These are phyloP conservation scores for Nycticebus coucang DNA, from an alignment of 2,113 vertebrate species.

Conservation along the genomic window DNA sequence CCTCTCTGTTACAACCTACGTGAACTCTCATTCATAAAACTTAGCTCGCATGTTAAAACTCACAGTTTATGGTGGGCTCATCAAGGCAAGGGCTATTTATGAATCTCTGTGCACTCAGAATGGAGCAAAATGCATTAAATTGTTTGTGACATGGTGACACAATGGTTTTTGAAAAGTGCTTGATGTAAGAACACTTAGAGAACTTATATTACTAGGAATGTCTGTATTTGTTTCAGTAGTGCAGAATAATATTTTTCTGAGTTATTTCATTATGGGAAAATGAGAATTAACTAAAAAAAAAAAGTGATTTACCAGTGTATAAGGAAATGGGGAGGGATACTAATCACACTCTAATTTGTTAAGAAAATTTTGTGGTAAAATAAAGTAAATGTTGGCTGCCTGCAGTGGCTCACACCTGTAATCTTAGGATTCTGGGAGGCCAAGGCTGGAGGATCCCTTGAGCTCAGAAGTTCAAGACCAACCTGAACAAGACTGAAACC, in stretches of 20 bases:
- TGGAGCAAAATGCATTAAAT: neutral
- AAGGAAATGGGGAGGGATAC: neutral
- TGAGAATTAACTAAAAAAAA: neutral
- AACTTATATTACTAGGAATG: neutral
- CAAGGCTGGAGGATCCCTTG: too few relatives aligned
- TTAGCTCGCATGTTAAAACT: neutral
- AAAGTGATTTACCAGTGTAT: neutral
- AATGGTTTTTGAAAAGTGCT: neutral
- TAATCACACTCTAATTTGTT: neutral
- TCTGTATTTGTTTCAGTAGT: neutral
- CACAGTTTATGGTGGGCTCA: conserved; percentile 8
- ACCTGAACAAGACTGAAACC: too few relatives aligned
- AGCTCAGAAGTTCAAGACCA: too few relatives aligned
- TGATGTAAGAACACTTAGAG: neutral
- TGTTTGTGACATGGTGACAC: neutral
- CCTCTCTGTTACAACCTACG: neutral
- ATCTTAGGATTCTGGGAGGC: too few relatives aligned
- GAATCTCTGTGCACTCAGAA: neutral
- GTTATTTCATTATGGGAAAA: neutral
- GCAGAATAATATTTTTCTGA: conserved; percentile 8
- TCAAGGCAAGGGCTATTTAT: neutral
- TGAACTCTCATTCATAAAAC: neutral
- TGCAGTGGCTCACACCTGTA: too few relatives aligned
- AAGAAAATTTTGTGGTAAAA: neutral
- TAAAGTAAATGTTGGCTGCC: neutral